Conservation (phyloP, 2,888 invertebrate genomes). For the Mantis religiosa region DNA sequence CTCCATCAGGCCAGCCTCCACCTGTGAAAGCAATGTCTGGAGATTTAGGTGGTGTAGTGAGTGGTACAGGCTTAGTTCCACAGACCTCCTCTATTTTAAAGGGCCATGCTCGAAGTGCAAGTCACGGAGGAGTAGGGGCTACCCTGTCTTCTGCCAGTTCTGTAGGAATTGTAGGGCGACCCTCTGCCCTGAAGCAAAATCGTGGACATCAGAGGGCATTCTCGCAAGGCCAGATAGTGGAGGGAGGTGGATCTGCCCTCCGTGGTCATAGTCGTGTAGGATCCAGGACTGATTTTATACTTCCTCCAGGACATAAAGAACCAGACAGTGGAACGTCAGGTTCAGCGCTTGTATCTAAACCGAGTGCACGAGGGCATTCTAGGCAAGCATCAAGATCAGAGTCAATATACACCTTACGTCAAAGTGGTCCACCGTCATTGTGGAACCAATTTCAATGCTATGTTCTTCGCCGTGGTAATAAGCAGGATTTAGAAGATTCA, state of each 20-base stretch:
- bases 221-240: conserved; percentile 75
- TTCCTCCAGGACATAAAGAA: conserved; percentile 82
- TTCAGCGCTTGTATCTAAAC: conserved; percentile 49
- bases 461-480: conserved; percentile 51
- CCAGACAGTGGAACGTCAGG: conserved; percentile 46
- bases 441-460: conserved; percentile 64
- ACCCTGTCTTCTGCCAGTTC: conserved; percentile 43
- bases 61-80: not conserved
- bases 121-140: conserved; percentile 70
- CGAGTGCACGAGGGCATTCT: conserved; percentile 60
- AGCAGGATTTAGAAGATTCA: conserved; percentile 61
- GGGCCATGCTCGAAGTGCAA: conserved; percentile 74
- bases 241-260: conserved; percentile 34
- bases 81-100: conserved; percentile 29
- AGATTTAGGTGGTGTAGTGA: conserved; percentile 3
- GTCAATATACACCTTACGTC: conserved; percentile 81
- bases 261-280: conserved; percentile 76
- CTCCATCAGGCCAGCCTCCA: conserved; percentile 5
- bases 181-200: conserved; percentile 67
- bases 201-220: conserved; percentile 78
- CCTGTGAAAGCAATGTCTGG: not conserved
- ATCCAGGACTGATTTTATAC: conserved; percentile 83
- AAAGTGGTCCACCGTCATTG: conserved; percentile 62
- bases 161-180: conserved; percentile 49
- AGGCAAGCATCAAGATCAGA: conserved; percentile 86